Evolutionary conservation across 2,888 invertebrate species (phyloP).

Genomic region (Thecocarcelia acutangulata): DNA sequence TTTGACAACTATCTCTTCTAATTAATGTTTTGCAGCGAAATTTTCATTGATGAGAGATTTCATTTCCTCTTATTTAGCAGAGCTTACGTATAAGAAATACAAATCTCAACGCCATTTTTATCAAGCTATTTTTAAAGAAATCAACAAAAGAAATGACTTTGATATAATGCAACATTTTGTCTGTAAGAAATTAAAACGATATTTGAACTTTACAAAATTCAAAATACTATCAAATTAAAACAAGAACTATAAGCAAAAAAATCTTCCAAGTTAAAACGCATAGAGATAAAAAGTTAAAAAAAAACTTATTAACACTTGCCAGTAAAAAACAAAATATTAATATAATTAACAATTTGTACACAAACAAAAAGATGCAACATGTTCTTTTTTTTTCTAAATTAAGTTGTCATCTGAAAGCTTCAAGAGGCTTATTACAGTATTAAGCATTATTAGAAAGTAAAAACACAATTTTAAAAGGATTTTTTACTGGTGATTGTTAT

Average conservation of each 20-base stretch:
- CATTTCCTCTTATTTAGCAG: not conserved
- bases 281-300: constrained; percentile 47
- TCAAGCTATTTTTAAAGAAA: constrained; percentile 53
- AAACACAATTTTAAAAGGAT: constrained; percentile 1
- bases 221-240: constrained; percentile 56
- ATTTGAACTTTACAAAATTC: constrained; percentile 61
- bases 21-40: constrained; percentile 7
- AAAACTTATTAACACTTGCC: constrained; percentile 63
- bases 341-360: constrained; percentile 30
- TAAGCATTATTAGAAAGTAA: constrained; percentile 58
- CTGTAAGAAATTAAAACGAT: constrained; percentile 51
- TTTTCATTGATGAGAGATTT: not conserved
- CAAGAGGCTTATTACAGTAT: constrained; percentile 69
- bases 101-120: not conserved
- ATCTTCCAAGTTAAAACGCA: constrained; percentile 66
- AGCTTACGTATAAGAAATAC: constrained; percentile 17
- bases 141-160: constrained; percentile 67
- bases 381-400: constrained; percentile 26
- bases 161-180: constrained; percentile 56
- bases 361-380: constrained; percentile 46
- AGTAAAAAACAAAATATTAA: constrained; percentile 55
- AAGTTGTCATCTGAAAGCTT: constrained; percentile 59
- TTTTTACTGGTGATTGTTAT: constrained; percentile 66
- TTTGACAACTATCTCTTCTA: not conserved
- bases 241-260: constrained; percentile 67